A percentile compares a stretch with the other conserved stretches of the same genome.
Evolutionary conservation across 1,140 invertebrate genomes (phyloP).

Genomic region (Dinothrombium tinctorium): DNA sequence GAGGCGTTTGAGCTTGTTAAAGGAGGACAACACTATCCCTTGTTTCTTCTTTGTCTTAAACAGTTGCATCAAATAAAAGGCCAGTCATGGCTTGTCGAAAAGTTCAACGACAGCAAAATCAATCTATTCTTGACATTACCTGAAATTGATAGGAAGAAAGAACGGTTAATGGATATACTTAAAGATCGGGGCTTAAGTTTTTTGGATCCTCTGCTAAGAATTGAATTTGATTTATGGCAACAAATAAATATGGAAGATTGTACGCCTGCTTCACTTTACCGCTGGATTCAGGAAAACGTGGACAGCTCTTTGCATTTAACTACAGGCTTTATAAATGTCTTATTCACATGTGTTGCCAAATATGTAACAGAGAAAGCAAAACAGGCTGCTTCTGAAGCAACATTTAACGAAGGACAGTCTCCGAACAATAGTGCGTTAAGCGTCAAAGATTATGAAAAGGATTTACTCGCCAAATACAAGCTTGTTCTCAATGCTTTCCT

Average conservation of each 20-base stretch:
- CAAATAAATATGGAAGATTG: constrained; percentile 33
- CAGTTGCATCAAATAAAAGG: constrained; percentile 52
- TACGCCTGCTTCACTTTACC: constrained; percentile 19
- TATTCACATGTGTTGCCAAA: constrained; percentile 37
- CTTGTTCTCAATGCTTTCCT: constrained; percentile 55
- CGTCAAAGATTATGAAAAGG: constrained; percentile 6
- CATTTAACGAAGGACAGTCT: neutral
- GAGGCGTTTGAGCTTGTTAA: constrained; percentile 61
- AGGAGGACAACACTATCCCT: constrained; percentile 59
- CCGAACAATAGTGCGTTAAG: neutral
- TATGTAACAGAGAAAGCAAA: constrained; percentile 7
- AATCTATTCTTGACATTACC: constrained; percentile 54
- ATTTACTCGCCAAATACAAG: constrained; percentile 12
- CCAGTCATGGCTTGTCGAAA: constrained; percentile 40
- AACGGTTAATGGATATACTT: constrained; percentile 57
- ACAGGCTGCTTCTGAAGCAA: constrained; percentile 1
- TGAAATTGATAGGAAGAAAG: constrained; percentile 60
- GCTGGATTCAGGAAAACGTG: constrained; percentile 63
- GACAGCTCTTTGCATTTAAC: constrained; percentile 53
- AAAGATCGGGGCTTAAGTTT: constrained; percentile 70
- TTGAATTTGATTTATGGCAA: constrained; percentile 65
- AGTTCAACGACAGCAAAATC: constrained; percentile 66
- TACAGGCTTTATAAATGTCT: constrained; percentile 64
- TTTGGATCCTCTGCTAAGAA: constrained; percentile 64
- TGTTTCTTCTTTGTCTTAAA: constrained; percentile 63